These are phyloP conservation scores for Ennomos erosarius DNA, from an alignment of 2,888 invertebrate genomes.

Conservation along the genomic window DNA sequence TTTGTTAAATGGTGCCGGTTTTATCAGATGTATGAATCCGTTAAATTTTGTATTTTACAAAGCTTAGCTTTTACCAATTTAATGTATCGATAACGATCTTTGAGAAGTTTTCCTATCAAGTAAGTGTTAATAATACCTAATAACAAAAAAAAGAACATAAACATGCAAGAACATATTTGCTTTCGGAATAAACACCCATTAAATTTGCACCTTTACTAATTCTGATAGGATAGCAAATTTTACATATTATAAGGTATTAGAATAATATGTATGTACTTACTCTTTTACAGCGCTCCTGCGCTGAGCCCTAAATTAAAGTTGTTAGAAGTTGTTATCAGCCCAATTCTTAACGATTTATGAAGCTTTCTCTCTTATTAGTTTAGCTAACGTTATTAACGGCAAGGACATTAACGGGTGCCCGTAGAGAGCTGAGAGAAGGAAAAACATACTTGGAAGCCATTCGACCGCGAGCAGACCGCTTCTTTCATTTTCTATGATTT, in stretches of 20 bases:
- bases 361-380: slow-evolving; percentile 20
- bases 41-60: no score
- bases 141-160: slow-evolving; percentile 5
- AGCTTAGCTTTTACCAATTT: no score
- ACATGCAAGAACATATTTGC: no score
- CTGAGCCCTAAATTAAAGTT: slow-evolving; percentile 15
- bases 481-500: slow-evolving; percentile 29
- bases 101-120: no score
- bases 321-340: slow-evolving; percentile 12
- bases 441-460: slow-evolving; percentile 42
- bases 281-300: no score
- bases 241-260: no score
- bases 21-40: slow-evolving; percentile 5
- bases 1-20: slow-evolving; percentile 6
- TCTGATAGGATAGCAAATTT: no score
- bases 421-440: slow-evolving; percentile 22
- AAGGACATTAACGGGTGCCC: slow-evolving; percentile 27
- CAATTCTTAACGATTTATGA: slow-evolving; percentile 21
- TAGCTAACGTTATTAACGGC: slow-evolving; percentile 21
- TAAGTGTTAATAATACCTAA: no score
- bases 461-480: slow-evolving; percentile 40
- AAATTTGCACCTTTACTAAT: no score
- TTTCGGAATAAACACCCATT: no score
- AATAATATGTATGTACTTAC: no score
- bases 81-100: no score